Evolutionary conservation across 2,888 invertebrate species (phyloP).

Genomic region (Polydrusus cervinus): DNA sequence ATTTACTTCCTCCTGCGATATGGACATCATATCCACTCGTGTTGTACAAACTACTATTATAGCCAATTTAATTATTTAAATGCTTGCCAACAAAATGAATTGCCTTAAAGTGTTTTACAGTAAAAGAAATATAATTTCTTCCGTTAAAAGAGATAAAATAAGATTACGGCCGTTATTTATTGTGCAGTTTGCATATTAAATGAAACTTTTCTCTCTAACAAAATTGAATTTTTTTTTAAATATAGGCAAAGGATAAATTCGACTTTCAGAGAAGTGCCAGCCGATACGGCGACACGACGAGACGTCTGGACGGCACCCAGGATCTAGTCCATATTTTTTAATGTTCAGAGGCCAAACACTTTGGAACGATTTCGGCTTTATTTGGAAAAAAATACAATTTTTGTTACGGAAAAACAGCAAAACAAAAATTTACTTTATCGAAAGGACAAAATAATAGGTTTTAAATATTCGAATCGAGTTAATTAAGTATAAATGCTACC

Average conservation of each 20-base stretch:
- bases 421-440: not conserved
- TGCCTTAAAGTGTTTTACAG: not conserved
- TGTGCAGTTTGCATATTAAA: conserved; percentile 14
- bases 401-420: not conserved
- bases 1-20: no score
- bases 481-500: no score
- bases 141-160: not conserved
- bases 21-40: no score
- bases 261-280: conserved; percentile 5
- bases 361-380: not conserved
- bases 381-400: not conserved
- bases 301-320: conserved; percentile 17
- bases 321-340: conserved; percentile 5
- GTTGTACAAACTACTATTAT: no score
- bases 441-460: not conserved
- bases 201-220: conserved; percentile 5
- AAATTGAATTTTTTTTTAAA: conserved; percentile 7
- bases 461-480: no score
- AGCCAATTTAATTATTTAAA: no score
- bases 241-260: conserved; percentile 7
- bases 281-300: conserved; percentile 10
- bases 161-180: conserved; percentile 2
- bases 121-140: not conserved
- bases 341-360: conserved; percentile 4
- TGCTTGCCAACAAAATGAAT: not conserved